Percentiles rank a stretch among this genome's conserved stretches.
These are phyloP conservation scores for Platyura marginata DNA, from an alignment of 1,140 invertebrate genomes.

Conservation along the genomic window DNA sequence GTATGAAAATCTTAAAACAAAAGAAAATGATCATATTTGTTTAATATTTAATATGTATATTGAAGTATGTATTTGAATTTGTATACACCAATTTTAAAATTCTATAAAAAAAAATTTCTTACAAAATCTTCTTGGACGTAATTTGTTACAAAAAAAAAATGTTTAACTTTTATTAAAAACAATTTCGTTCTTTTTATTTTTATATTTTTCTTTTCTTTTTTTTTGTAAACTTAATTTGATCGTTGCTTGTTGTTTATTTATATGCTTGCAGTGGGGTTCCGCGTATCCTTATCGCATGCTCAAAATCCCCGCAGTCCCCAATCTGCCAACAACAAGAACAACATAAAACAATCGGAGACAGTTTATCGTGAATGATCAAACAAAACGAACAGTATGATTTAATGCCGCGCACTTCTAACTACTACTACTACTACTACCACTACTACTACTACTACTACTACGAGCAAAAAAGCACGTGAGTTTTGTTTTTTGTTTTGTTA, in stretches of 20 bases:
- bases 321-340: slow-evolving; percentile 6
- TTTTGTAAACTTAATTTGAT: neutral
- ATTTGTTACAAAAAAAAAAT: no score
- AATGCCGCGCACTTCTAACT: neutral
- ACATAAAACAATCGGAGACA: slow-evolving; percentile 1
- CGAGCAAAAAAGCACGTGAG: slow-evolving; percentile 1
- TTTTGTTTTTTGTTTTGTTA: neutral
- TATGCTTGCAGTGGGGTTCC: slow-evolving; percentile 30
- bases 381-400: neutral
- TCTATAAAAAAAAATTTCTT: no score
- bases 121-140: no score
- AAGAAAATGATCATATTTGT: no score
- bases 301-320: slow-evolving; percentile 6
- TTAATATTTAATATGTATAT: no score
- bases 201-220: neutral
- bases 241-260: slow-evolving; percentile 1
- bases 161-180: no score
- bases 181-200: neutral
- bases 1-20: no score
- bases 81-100: no score
- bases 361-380: neutral
- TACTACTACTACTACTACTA: slow-evolving; percentile 1
- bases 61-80: no score
- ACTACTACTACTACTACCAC: neutral
- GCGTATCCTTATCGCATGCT: slow-evolving; percentile 18